A percentile compares a stretch with the other conserved stretches of the same genome.
These are phyloP conservation scores for Lasioglossum villosulum DNA, from an alignment of 2,888 invertebrate species.

Conservation along the genomic window DNA sequence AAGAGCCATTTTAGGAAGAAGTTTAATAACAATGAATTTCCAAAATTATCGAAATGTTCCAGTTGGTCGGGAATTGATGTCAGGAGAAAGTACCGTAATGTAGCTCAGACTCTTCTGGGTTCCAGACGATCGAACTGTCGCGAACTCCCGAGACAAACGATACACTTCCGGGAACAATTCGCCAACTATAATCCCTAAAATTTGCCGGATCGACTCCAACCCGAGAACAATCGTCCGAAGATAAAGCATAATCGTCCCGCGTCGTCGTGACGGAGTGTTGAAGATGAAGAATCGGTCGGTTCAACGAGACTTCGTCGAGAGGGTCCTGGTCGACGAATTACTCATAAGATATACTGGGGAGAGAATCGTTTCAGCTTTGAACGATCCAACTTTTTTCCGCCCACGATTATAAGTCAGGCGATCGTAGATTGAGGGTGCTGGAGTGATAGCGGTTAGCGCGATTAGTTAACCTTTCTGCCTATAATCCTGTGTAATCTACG, in stretches of 20 bases:
- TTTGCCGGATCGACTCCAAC: background rate
- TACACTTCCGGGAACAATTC: background rate
- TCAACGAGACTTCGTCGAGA: background rate
- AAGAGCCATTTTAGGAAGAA: too few relatives aligned
- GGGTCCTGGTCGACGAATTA: background rate
- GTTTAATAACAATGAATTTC: too few relatives aligned
- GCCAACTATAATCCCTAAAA: conserved; percentile 11
- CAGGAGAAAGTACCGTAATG: background rate
- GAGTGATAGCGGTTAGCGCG: conserved; percentile 1
- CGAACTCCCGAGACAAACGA: background rate
- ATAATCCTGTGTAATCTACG: conserved; percentile 35
- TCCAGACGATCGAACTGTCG: background rate
- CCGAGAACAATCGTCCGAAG: background rate
- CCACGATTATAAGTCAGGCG: background rate
- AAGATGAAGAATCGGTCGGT: conserved; percentile 36
- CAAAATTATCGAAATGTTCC: background rate
- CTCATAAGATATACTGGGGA: background rate
- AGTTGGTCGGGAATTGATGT: background rate
- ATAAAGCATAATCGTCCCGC: background rate
- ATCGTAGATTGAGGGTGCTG: background rate
- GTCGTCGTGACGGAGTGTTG: conserved; percentile 23
- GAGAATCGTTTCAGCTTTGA: conserved; percentile 19
- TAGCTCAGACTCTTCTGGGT: background rate
- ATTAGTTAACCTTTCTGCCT: conserved; percentile 44
- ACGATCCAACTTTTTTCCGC: conserved; percentile 9